Conservation (phyloP, 2,888 invertebrate species). For the Dicyrtomina minuta region DNA sequence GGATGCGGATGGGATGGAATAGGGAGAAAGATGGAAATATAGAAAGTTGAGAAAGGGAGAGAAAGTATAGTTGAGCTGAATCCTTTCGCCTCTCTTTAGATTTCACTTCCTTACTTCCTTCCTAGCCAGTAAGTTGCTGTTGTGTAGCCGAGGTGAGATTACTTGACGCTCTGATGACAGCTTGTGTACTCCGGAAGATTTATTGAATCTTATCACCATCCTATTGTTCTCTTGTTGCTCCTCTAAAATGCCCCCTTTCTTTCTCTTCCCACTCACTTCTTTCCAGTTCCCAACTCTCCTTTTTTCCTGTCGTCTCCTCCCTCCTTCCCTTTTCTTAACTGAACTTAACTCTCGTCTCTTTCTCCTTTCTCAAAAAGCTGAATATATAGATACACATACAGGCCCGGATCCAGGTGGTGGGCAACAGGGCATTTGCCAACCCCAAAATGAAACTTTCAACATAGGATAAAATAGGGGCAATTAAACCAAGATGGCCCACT, state of each 20-base stretch:
- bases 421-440: too few relatives aligned
- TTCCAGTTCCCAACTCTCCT: too few relatives aligned
- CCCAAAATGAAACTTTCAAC: too few relatives aligned
- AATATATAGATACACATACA: too few relatives aligned
- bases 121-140: slow-evolving; percentile 25
- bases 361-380: slow-evolving; percentile 18
- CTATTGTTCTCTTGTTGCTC: slow-evolving; percentile 38
- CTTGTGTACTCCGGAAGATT: slow-evolving; percentile 43
- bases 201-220: slow-evolving; percentile 45
- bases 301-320: too few relatives aligned
- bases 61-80: not conserved
- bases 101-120: not conserved
- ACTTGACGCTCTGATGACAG: slow-evolving; percentile 44
- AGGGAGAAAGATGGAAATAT: slow-evolving; percentile 1
- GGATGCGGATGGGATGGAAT: too few relatives aligned
- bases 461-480: too few relatives aligned
- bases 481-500: too few relatives aligned
- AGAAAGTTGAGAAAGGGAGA: not conserved
- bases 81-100: too few relatives aligned
- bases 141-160: slow-evolving; percentile 37
- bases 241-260: not conserved
- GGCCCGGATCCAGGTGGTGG: too few relatives aligned
- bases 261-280: slow-evolving; percentile 28
- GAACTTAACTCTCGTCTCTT: slow-evolving; percentile 8
- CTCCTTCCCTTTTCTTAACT: not conserved